Base-by-base conservation (phyloP, 2,797 vertebrate genomes). In the Gobio occitaniae region DNA sequence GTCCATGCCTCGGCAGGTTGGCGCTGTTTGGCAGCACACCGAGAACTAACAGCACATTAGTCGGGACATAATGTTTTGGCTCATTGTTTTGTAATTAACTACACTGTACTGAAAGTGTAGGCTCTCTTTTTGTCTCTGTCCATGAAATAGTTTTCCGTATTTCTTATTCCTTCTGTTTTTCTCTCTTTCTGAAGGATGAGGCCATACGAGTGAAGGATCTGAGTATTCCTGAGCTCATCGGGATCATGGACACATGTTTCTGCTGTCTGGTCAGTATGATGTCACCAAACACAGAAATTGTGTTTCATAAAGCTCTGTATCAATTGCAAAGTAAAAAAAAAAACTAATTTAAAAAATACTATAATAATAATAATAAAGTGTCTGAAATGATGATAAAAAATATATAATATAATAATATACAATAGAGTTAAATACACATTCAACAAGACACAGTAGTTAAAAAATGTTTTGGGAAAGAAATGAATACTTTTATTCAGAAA, bases 161-260 rank as follows among this genome's bases (percentile, higher is more conserved):
- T 76, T 54, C 17, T 56, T 76, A 21, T 56, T 48, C 6, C 29
- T 17, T 81, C 15, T 0, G 3, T 19, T 1, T n/a, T 48, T 44
- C 21, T 82, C 0, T 19, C 7, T 82, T 87, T 91, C 80, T 92
- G 36, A 84, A 99, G 98, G 98, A 99, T 93, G 95, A 95, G 80
- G 97, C 95, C 59, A 99, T 99, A 92, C 96, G 98, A 94, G 97
- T 98, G 92, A 98, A 97, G 93, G 97, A 99, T 86, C 95, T 99
- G 47, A 96, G 95, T 88, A 95, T 97, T 82, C 97, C 98, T 80
- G 97, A 99, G 90, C 95, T 99, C 48, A 96, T 99, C 80, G 98
- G 98, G 32, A 98, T 99, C 91, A 99, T 99, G 93, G 98, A 99
- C 93, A 99, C 97, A 0, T 97, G 97, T 92, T 99, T 99, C 93